phyloP scores from a whole-genome alignment of 2,113 vertebrate genomes.

The Aplodontia rufa region DNA sequence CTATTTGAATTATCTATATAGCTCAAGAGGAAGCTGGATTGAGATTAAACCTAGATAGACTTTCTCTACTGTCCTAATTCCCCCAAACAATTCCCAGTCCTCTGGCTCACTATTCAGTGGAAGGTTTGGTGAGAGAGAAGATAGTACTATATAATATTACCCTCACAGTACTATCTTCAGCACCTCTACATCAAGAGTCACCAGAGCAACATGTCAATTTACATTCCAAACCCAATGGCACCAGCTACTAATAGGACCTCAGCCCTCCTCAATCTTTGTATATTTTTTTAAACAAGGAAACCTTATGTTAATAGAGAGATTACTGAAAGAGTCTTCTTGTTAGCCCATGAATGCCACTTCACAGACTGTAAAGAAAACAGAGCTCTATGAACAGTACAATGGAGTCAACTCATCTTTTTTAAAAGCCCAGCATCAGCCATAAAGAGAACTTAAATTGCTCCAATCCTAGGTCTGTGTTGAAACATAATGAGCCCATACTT shows the following conservation, averaged over 20 bases:
- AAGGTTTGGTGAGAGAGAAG: conserved; percentile 11
- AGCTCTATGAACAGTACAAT: background rate
- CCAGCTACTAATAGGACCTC: background rate
- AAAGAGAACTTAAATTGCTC: conserved; percentile 46
- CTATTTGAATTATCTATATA: conserved; percentile 13
- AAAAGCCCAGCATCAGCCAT: conserved; percentile 52
- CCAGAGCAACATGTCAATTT: conserved; percentile 36
- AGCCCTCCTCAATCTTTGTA: background rate
- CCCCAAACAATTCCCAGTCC: conserved; percentile 54
- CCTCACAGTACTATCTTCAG: background rate
- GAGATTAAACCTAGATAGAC: conserved; percentile 8
- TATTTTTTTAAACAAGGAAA: conserved; percentile 53
- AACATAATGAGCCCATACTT: conserved; percentile 12
- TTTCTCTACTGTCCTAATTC: conserved; percentile 54
- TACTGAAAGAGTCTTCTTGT: conserved; percentile 57
- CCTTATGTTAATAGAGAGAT: conserved; percentile 45
- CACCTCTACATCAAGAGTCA: background rate
- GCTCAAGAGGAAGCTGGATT: conserved; percentile 41
- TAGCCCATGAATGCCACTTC: conserved; percentile 56
- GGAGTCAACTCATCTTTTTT: conserved; percentile 51
- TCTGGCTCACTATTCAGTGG: background rate
- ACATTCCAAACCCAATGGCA: conserved; percentile 23
- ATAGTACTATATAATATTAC: conserved; percentile 24
- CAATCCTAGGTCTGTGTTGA: conserved; percentile 18
- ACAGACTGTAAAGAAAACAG: conserved; percentile 38